These are phyloP conservation scores for Hirtodrosophila histrioides DNA, from an alignment of 2,888 invertebrate species.

Conservation along the genomic window DNA sequence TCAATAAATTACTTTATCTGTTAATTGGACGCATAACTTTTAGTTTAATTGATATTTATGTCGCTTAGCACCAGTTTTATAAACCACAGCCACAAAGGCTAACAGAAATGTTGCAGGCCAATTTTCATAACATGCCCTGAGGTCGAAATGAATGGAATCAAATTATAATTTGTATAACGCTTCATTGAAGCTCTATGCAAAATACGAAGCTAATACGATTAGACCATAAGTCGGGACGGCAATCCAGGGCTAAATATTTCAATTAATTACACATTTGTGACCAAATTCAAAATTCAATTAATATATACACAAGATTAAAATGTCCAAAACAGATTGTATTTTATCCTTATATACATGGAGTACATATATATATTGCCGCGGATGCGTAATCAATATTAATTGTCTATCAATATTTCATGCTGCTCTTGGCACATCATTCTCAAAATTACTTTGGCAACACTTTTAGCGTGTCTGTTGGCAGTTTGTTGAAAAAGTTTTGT, in stretches of 20 bases:
- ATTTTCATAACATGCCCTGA: conserved; percentile 6
- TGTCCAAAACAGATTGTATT: conserved; percentile 39
- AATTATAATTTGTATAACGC: conserved; percentile 48
- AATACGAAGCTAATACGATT: conserved; percentile 63
- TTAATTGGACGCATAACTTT: conserved; percentile 53
- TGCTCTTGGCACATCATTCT: conserved; percentile 15
- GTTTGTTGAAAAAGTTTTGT: conserved; percentile 31
- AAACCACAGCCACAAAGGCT: background rate
- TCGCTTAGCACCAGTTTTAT: conserved; percentile 12
- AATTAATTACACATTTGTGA: conserved; percentile 72
- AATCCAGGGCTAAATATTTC: conserved; percentile 36
- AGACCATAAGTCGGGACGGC: conserved; percentile 32
- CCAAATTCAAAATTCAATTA: conserved; percentile 60
- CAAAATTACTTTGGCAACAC: conserved; percentile 22
- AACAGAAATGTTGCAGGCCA: conserved; percentile 24
- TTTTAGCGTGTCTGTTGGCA: conserved; percentile 27
- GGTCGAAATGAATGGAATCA: conserved; percentile 37
- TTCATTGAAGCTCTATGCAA: conserved; percentile 45
- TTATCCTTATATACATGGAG: conserved; percentile 3
- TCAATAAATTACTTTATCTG: conserved; percentile 42
- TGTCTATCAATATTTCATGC: conserved; percentile 48
- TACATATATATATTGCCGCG: conserved; percentile 5
- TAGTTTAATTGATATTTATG: conserved; percentile 64
- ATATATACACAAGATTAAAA: conserved; percentile 52
- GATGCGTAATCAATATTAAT: conserved; percentile 60